phyloP scores from a whole-genome alignment of 2,113 vertebrate genomes.

The Chionis minor region DNA sequence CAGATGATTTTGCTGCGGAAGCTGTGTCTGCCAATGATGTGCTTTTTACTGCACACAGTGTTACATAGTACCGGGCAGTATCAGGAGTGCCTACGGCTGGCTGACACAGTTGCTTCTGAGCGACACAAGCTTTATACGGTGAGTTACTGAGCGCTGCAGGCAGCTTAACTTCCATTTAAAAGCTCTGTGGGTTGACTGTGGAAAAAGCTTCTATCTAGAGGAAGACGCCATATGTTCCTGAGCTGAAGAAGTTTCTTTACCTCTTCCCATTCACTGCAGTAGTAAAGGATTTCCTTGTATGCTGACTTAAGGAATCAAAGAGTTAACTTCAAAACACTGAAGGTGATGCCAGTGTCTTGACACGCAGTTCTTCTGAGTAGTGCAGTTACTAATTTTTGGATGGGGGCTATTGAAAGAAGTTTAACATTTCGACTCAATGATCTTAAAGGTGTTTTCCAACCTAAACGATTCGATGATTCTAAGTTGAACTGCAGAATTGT shows the following conservation, averaged over 20 bases:
- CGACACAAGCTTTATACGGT: conserved; percentile 91
- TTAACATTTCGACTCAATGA: neutral
- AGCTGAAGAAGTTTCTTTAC: neutral
- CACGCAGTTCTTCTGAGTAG: neutral
- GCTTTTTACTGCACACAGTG: conserved; percentile 89
- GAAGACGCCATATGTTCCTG: neutral
- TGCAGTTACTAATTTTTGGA: neutral
- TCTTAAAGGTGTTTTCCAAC: neutral
- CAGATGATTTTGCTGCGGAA: conserved; percentile 88
- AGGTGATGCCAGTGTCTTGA: neutral
- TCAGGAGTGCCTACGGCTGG: conserved; percentile 91
- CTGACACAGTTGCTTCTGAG: conserved; percentile 90
- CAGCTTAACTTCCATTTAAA: neutral
- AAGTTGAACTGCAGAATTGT: neutral
- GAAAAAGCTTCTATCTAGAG: neutral
- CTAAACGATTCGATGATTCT: neutral
- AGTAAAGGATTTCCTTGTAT: neutral
- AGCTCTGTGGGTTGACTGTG: conserved; percentile 1
- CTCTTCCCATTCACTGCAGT: neutral
- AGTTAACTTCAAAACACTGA: neutral
- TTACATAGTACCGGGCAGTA: conserved; percentile 88
- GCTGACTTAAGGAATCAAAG: neutral
- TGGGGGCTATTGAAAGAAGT: neutral
- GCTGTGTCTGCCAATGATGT: conserved; percentile 90
- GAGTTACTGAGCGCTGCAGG: neutral